A percentile compares a stretch with the other conserved stretches of the same genome.
These are phyloP conservation scores for Dendrolimus pini DNA, from an alignment of 2,888 invertebrate species.

Conservation along the genomic window DNA sequence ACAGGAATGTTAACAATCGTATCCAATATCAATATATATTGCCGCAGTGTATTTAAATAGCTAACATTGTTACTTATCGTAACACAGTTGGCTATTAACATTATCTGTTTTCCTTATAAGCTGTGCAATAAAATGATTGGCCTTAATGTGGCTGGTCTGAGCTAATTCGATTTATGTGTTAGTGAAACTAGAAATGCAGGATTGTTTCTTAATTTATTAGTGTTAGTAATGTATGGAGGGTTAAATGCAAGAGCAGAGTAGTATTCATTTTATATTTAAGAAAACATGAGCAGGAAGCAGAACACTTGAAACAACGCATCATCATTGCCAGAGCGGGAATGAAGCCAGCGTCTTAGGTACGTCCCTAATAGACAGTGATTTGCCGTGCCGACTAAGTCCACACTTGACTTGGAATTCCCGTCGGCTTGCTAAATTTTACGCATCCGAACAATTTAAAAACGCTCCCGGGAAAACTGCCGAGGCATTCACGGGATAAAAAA, in stretches of 20 bases:
- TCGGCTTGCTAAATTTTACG: too few species aligned
- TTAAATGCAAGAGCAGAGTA: not conserved
- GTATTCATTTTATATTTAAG: too few species aligned
- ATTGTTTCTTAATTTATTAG: not conserved
- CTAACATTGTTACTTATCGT: slow-evolving; percentile 11
- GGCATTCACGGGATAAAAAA: too few species aligned
- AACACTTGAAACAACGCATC: too few species aligned
- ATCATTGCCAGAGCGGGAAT: too few species aligned
- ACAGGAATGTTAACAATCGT: not conserved
- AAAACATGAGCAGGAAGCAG: too few species aligned
- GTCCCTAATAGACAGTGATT: too few species aligned
- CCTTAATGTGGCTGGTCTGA: slow-evolving; percentile 22
- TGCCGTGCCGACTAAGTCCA: too few species aligned
- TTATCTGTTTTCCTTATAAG: slow-evolving; percentile 36
- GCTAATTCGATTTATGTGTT: not conserved
- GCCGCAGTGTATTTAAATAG: slow-evolving; percentile 18
- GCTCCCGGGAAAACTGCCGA: too few species aligned
- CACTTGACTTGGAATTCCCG: too few species aligned
- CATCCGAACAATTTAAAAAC: too few species aligned
- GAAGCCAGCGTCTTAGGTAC: too few species aligned
- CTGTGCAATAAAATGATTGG: slow-evolving; percentile 20
- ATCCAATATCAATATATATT: not conserved
- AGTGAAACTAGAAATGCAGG: not conserved
- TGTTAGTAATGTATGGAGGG: not conserved
- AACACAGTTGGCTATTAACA: slow-evolving; percentile 20